Base-by-base conservation (phyloP, 2,888 invertebrate genomes). In the Xanthostigma xanthostigma region DNA sequence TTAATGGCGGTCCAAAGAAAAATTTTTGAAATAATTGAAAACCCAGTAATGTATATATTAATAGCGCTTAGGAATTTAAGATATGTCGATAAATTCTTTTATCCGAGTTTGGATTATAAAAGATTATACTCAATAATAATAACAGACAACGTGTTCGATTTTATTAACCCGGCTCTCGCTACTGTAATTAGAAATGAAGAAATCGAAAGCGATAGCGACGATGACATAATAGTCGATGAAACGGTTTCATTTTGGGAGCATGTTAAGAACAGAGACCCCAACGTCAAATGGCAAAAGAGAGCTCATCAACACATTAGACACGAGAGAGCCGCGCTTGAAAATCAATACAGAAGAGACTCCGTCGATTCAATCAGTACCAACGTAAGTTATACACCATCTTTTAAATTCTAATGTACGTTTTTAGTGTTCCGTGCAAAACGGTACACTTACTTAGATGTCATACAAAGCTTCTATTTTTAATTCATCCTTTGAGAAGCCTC, bases 11-110 rank as follows among this genome's bases (percentile, higher is more conserved):
- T 82, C n/a, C 84, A 84, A 60, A 74, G 77, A 55, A 73, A 74
- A 45, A 65, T 89, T 46, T 75, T 77, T 9, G 73, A 79, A 51
- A 79, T 88, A 37, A 65, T 78, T 2, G 82, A 86, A 59, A 76
- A 82, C 53, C 84, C 87, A 0, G 72, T 84, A 0, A 75, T 81
- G 71, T 79, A 83, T 61, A 63, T 84, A 3, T 69, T 88, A 36
- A 69, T 75, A 53, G 81, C 85, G 0, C 61, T 88, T 53, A 71
- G 81, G 52, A 84, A 84, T 64, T 64, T 89, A 8, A 72, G 76
- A 53, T 78, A 81, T 56, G 69, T 66, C 1, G 71, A 71, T 33
- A 67, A 69, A 12, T 71, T 75, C 41, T 84, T 80, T 59, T 85
- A 81, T 62, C 82, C 84, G 0, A 63, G 65, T 41, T 66, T 82